Percentiles rank a stretch among this genome's conserved stretches.
phyloP scores from a whole-genome alignment of 92 coral and sea anemone species.

The Hydrozoanthus gracilis region DNA sequence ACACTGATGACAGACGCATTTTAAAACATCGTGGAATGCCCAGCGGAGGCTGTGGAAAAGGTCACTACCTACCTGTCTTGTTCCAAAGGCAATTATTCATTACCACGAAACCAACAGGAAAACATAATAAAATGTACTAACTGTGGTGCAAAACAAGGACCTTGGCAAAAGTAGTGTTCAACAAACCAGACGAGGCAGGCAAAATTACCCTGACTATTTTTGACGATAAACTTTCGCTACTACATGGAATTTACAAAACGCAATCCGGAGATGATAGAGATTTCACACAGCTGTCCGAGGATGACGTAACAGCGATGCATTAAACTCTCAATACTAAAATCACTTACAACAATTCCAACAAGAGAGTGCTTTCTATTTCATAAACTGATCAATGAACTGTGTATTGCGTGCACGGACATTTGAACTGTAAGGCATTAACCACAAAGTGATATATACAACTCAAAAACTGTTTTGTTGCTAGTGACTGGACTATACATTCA shows the following conservation, averaged over 20 bases:
- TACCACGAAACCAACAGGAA: conserved; percentile 34
- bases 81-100: conserved; percentile 43
- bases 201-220: background rate
- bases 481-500: conserved; percentile 39
- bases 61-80: conserved; percentile 48
- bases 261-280: conserved; percentile 12
- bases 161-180: conserved; percentile 33
- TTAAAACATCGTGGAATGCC: conserved; percentile 39
- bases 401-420: conserved; percentile 26
- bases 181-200: conserved; percentile 18
- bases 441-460: conserved; percentile 29
- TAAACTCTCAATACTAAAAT: conserved; percentile 5
- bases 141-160: conserved; percentile 39
- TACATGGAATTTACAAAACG: conserved; percentile 19
- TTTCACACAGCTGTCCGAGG: conserved; percentile 26
- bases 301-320: conserved; percentile 19
- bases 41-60: conserved; percentile 40
- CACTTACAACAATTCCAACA: conserved; percentile 10
- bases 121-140: conserved; percentile 31
- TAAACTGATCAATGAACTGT: conserved; percentile 15
- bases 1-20: conserved; percentile 29
- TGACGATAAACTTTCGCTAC: conserved; percentile 28
- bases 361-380: conserved; percentile 16
- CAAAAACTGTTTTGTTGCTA: conserved; percentile 35
- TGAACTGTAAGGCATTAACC: conserved; percentile 21